Conservation (phyloP, 2,113 vertebrate species). For the Ciconia boyciana region DNA sequence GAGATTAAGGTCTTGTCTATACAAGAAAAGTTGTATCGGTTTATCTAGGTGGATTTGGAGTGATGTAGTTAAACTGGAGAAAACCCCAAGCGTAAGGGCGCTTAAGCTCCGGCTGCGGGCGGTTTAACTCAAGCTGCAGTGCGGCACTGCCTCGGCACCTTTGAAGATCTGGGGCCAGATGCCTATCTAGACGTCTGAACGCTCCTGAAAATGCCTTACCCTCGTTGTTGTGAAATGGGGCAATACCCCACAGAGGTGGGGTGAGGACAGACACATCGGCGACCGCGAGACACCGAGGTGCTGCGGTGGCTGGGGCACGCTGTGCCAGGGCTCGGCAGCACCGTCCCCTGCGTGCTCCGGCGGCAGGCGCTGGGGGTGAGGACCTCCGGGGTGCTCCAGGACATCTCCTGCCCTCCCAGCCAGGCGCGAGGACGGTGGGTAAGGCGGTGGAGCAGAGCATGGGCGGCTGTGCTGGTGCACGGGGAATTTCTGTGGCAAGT, state of each 20-base stretch:
- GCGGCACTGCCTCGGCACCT: not conserved
- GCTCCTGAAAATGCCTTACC: not conserved
- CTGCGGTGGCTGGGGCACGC: not conserved
- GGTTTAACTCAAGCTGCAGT: not conserved
- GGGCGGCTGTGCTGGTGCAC: not conserved
- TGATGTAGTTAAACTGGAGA: slow-evolving; percentile 20
- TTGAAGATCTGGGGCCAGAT: not conserved
- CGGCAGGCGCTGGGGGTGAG: not conserved
- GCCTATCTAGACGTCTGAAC: not conserved
- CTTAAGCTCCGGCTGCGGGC: not conserved
- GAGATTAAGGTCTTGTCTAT: slow-evolving; percentile 59
- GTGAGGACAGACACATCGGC: not conserved
- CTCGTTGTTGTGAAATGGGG: not conserved
- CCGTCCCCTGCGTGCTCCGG: accelerated
- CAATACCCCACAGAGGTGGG: not conserved
- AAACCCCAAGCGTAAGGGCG: not conserved
- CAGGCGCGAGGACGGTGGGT: not conserved
- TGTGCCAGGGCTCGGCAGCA: not conserved
- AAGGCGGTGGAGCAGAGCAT: not conserved
- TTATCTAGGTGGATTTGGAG: slow-evolving; percentile 35
- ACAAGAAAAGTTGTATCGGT: slow-evolving; percentile 48
- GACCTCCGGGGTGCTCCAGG: not conserved
- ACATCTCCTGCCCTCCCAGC: not conserved
- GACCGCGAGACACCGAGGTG: not conserved
- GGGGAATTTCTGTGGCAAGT: not conserved